Evolutionary conservation across 2,113 vertebrate species (phyloP).

Genomic region (Lethenteron camtschaticum): DNA sequence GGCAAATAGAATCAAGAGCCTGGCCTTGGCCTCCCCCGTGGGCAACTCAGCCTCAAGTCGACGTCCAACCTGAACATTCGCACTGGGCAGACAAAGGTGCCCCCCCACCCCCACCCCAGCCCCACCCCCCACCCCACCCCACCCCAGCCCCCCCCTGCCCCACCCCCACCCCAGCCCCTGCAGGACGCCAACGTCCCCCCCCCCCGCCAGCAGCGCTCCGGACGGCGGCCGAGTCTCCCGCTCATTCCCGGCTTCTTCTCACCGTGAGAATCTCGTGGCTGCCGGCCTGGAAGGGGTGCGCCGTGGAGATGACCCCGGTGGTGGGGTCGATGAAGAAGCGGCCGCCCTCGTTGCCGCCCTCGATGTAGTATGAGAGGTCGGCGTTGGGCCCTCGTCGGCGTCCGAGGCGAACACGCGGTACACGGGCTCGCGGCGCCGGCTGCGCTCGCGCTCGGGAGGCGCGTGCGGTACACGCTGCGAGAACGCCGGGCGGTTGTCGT

Average conservation of each 20-base stretch:
- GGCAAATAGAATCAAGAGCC: too few relatives aligned
- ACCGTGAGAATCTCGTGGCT: slow-evolving; percentile 90
- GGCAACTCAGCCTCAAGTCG: too few relatives aligned
- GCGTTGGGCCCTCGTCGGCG: slow-evolving; percentile 62
- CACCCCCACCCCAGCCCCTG: too few relatives aligned
- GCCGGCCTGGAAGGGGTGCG: slow-evolving; percentile 67
- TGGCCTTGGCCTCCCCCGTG: too few relatives aligned
- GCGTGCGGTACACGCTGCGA: slow-evolving; percentile 80
- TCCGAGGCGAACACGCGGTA: slow-evolving; percentile 80
- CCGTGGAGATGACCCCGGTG: slow-evolving; percentile 72
- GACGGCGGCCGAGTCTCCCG: too few relatives aligned
- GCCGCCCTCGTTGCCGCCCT: slow-evolving; percentile 74
- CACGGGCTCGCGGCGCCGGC: slow-evolving; percentile 61
- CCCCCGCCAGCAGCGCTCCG: too few relatives aligned
- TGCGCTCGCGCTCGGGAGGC: slow-evolving; percentile 64
- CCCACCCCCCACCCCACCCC: too few relatives aligned
- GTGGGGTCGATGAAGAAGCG: slow-evolving; percentile 91
- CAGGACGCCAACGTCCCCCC: too few relatives aligned
- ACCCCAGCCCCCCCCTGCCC: too few relatives aligned
- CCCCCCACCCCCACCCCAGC: too few relatives aligned
- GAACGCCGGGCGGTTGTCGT: slow-evolving; percentile 82
- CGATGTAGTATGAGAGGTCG: slow-evolving; percentile 70
- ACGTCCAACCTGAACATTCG: too few relatives aligned
- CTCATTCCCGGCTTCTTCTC: slow-evolving; percentile 13
- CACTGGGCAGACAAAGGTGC: too few relatives aligned